Evolutionary conservation across 2,888 invertebrate species (phyloP).

Genomic region (Netelia virgata): DNA sequence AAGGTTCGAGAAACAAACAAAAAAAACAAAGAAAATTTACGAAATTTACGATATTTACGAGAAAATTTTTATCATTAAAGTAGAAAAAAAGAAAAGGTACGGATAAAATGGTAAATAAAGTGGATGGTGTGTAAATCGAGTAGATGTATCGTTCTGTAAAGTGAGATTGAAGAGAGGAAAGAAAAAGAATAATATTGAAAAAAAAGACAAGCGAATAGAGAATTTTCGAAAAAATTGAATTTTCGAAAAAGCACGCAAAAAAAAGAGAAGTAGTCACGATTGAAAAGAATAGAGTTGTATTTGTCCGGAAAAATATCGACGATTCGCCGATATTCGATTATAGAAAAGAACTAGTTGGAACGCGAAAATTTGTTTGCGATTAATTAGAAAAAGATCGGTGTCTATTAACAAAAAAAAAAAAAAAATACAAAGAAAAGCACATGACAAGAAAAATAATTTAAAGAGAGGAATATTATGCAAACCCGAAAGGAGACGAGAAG

Average conservation of each 20-base stretch:
- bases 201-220: not conserved
- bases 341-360: constrained; percentile 16
- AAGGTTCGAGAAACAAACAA: not conserved
- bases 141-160: not conserved
- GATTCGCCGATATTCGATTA: constrained; percentile 22
- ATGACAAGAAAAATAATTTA: not conserved
- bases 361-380: constrained; percentile 24
- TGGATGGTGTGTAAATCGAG: not conserved
- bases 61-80: not conserved
- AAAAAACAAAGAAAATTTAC: not conserved
- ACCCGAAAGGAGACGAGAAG: not conserved
- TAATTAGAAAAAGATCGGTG: constrained; percentile 59
- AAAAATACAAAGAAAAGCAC: not conserved
- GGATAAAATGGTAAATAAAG: not conserved
- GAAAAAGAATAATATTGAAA: not conserved
- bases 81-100: not conserved
- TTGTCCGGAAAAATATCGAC: not conserved
- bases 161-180: not conserved
- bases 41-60: constrained; percentile 4
- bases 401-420: constrained; percentile 50
- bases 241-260: not conserved
- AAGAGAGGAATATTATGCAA: not conserved
- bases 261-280: not conserved
- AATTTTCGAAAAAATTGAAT: not conserved
- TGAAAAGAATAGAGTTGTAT: not conserved